phyloP scores from a whole-genome alignment of 2,888 invertebrate genomes.

The Cryptus viduatorius region DNA sequence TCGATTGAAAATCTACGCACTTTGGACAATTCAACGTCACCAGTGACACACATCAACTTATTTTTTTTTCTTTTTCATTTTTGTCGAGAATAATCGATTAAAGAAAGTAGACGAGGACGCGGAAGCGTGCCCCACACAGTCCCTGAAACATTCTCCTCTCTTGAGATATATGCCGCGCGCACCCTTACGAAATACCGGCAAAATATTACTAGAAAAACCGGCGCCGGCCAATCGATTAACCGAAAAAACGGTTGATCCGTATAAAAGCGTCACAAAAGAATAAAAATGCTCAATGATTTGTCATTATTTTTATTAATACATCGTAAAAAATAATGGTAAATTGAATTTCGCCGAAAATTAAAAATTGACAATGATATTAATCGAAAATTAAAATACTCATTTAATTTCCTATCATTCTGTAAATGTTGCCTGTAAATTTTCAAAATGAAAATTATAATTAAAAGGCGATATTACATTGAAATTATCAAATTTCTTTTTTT shows the following conservation, averaged over 20 bases:
- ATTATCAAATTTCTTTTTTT: too few relatives aligned
- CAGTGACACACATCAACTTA: constrained; percentile 58
- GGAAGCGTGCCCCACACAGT: constrained; percentile 51
- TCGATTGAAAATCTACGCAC: constrained; percentile 41
- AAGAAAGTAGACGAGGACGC: constrained; percentile 41
- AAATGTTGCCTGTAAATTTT: too few relatives aligned
- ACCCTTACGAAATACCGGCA: constrained; percentile 25
- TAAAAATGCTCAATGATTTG: constrained; percentile 28
- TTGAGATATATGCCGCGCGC: constrained; percentile 3
- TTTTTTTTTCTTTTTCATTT: constrained; percentile 25
- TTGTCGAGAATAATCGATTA: constrained; percentile 41
- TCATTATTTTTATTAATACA: constrained; percentile 13
- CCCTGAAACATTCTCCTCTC: not conserved
- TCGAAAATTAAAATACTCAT: too few relatives aligned
- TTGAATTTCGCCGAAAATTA: too few relatives aligned
- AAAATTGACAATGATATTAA: too few relatives aligned
- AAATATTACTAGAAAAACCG: constrained; percentile 53
- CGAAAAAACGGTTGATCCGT: constrained; percentile 58
- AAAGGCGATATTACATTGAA: too few relatives aligned
- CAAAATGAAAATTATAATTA: too few relatives aligned
- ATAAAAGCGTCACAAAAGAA: constrained; percentile 55
- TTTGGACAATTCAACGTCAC: constrained; percentile 63
- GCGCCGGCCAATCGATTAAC: constrained; percentile 62
- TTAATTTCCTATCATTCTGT: too few relatives aligned
- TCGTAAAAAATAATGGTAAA: too few relatives aligned